Conservation (phyloP, 2,113 vertebrate genomes). For the Centropristis striata region DNA sequence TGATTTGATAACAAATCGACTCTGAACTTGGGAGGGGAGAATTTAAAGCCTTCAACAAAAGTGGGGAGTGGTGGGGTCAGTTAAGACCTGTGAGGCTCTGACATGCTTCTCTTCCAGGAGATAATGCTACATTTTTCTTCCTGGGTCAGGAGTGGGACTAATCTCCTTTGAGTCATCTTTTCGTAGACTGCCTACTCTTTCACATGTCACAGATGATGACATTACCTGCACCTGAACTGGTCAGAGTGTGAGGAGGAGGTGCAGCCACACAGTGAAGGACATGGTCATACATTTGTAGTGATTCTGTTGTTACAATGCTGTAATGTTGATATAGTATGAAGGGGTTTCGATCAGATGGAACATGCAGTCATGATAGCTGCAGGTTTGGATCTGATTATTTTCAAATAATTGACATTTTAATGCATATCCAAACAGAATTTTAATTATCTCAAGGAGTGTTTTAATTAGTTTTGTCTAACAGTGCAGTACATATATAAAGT, state of each 20-base stretch:
- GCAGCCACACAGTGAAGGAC: slow-evolving; percentile 1
- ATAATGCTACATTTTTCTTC: slow-evolving; percentile 57
- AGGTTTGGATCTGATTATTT: not conserved
- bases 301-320: not conserved
- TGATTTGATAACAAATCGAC: slow-evolving; percentile 99
- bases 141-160: slow-evolving; percentile 59
- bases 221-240: slow-evolving; percentile 52
- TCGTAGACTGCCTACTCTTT: slow-evolving; percentile 40
- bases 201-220: slow-evolving; percentile 58
- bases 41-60: slow-evolving; percentile 93
- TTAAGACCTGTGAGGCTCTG: slow-evolving; percentile 87
- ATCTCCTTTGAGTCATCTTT: slow-evolving; percentile 69
- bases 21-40: slow-evolving; percentile 97
- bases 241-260: slow-evolving; percentile 24
- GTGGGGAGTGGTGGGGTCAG: slow-evolving; percentile 69
- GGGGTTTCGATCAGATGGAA: not conserved
- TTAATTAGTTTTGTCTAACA: no score
- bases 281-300: no score
- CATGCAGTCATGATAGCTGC: not conserved
- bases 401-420: not conserved
- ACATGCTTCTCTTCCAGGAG: slow-evolving; percentile 65
- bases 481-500: not conserved
- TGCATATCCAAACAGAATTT: no score
- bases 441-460: no score
- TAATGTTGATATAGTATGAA: not conserved